phyloP scores from a whole-genome alignment of 2,113 vertebrate species.

The Plectropomus leopardus region DNA sequence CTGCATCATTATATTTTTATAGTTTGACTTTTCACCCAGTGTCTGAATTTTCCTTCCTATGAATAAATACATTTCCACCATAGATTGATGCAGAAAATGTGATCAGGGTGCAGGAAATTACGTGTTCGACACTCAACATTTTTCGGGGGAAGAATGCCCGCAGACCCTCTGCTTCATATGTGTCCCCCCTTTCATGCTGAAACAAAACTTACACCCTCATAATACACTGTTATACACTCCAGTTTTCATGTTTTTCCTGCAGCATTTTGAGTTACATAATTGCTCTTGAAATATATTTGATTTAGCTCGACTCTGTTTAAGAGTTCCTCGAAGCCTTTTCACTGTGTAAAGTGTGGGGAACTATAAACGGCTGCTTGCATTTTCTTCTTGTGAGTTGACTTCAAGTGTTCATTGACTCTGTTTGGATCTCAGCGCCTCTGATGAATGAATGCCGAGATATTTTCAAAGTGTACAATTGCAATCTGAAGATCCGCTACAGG shows the following conservation, averaged over 20 bases:
- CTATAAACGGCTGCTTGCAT: conserved; percentile 20
- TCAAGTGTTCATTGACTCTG: conserved; percentile 42
- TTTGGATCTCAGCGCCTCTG: conserved; percentile 22
- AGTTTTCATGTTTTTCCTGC: neutral
- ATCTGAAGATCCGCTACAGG: conserved; percentile 51
- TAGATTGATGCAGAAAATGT: no score
- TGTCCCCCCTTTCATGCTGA: no score
- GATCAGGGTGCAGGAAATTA: no score
- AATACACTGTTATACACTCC: neutral
- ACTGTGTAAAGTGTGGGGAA: neutral
- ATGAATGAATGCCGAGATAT: conserved; percentile 11
- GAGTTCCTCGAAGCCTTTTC: conserved; percentile 27
- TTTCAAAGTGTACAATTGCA: conserved; percentile 36
- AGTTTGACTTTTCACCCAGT: no score
- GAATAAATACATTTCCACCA: no score
- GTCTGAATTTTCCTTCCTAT: no score
- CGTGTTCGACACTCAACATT: no score
- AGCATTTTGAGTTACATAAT: neutral
- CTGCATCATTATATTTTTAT: no score
- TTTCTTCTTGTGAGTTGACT: neutral
- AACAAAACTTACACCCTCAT: no score
- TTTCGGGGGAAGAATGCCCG: no score
- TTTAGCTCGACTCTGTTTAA: conserved; percentile 1
- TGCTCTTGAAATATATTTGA: conserved; percentile 1
- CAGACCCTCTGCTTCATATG: no score